Evolutionary conservation across 2,888 invertebrate genomes (phyloP), one percentile per base, ranked within the genome.

Genomic region (Anorthoa munda): DNA sequence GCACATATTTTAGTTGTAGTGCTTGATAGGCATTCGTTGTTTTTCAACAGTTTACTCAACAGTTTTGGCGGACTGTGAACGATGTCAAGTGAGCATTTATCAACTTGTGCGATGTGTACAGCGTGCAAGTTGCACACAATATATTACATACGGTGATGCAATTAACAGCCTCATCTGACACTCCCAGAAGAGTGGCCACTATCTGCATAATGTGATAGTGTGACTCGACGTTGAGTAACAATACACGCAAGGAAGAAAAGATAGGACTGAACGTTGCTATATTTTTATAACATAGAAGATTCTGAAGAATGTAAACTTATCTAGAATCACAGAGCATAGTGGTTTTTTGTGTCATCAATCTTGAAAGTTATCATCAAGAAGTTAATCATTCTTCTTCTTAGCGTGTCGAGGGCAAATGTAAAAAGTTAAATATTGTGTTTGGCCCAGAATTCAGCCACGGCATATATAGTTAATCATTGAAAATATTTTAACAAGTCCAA

Each of bases 71-170:
- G 26, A 50, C 51, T 48, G 46, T 45, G 18, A 7, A 15, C 17
- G 53, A 60, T 68, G 77, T 77, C 75, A 60, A 77, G 77, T 50
- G 39, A 21, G 31, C 39, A 17, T n/a, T 31, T 26, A 21, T 26
- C 39, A 60, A 48, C 3, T 39, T 13, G n/a, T 45, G 68, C 50
- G 18, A 67, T n/a, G 53, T 15, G 12, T 18, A n/a, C 48, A 67
- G 21, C 13, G 12, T 26, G 45, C 11, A 51, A 31, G 31, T 46
- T 46, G 51, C 58, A 46, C 23, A 9, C 46, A 13, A n/a, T 45
- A 13, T 46, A 66, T 51, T 51, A 21, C 53, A 39, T 1, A 5
- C 13, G n/a, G 21, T 50, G 53, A 48, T 17, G 69, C 21, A n/a
- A 76, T 3, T 7, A 31, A 4, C 1, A 12, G 11, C 48, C 46